phyloP scores from a whole-genome alignment of 2,797 vertebrate genomes.

The Threskiornis aethiopicus region DNA sequence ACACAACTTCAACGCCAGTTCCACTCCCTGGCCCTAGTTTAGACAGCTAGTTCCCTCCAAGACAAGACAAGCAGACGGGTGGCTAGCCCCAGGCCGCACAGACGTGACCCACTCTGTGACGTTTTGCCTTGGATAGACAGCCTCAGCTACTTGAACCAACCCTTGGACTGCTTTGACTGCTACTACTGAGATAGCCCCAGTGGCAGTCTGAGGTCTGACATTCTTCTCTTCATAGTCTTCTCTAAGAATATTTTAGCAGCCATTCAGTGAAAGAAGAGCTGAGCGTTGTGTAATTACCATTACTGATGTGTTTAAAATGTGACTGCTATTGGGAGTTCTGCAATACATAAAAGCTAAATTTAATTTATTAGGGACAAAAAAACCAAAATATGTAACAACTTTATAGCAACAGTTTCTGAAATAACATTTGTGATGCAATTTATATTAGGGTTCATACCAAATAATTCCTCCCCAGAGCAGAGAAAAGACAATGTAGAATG shows the following conservation, averaged over 20 bases:
- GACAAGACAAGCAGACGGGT: not conserved
- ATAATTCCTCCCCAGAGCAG: slow-evolving; percentile 96
- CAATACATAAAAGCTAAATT: not conserved
- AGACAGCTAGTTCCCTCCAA: not conserved
- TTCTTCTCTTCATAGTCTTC: not conserved
- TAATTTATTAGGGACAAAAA: not conserved
- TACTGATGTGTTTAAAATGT: not conserved
- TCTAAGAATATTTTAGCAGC: not conserved
- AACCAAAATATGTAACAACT: not conserved
- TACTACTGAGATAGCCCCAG: not conserved
- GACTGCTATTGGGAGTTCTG: not conserved
- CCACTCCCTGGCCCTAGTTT: not conserved
- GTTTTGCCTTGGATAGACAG: not conserved
- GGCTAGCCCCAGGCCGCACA: not conserved
- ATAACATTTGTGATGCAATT: not conserved
- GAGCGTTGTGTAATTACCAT: not conserved
- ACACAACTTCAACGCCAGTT: not conserved
- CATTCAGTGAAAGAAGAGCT: not conserved
- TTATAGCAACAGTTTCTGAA: not conserved
- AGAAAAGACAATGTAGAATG: slow-evolving; percentile 95
- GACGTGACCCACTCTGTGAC: not conserved
- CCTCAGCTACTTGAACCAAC: not conserved
- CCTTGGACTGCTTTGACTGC: not conserved
- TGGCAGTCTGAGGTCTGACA: not conserved
- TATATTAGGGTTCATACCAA: slow-evolving; percentile 81